phyloP scores from a whole-genome alignment of 2,888 invertebrate species.

The Lepidocyrtinus sp. region DNA sequence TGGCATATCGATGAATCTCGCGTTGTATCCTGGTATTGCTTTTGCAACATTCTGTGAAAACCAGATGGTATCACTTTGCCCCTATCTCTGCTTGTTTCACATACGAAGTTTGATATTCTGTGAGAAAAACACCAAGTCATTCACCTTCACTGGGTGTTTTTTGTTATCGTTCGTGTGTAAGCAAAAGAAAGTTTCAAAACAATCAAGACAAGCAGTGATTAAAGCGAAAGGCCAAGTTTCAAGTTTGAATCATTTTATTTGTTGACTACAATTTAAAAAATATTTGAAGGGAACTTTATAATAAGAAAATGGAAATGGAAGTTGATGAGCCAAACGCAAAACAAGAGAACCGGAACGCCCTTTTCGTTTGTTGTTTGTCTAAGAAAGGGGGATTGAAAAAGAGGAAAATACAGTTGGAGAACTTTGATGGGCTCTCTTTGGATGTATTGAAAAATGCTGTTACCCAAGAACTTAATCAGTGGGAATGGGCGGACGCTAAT shows the following conservation, averaged over 20 bases:
- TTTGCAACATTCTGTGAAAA: no score
- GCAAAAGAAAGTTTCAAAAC: neutral
- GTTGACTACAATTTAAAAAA: neutral
- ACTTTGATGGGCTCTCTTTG: conserved; percentile 15
- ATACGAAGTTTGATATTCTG: no score
- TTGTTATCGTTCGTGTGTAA: neutral
- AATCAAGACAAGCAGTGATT: neutral
- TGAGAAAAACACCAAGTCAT: neutral
- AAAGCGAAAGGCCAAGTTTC: no score
- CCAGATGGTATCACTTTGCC: no score
- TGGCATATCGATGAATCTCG: no score
- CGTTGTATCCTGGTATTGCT: no score
- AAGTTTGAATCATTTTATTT: no score
- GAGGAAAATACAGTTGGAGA: neutral
- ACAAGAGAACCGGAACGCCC: neutral
- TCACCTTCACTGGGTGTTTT: neutral
- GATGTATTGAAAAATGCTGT: conserved; percentile 8
- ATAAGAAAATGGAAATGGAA: conserved; percentile 42
- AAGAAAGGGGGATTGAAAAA: conserved; percentile 37
- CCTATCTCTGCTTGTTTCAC: no score
- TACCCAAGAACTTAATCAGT: conserved; percentile 7
- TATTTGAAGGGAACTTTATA: neutral
- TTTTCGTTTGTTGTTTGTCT: conserved; percentile 30
- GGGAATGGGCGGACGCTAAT: conserved; percentile 33
- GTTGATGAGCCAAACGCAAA: conserved; percentile 8